Percentiles rank a stretch among this genome's conserved stretches.
Evolutionary conservation across 2,888 invertebrate genomes (phyloP).

Genomic region (Pyralis farinalis): DNA sequence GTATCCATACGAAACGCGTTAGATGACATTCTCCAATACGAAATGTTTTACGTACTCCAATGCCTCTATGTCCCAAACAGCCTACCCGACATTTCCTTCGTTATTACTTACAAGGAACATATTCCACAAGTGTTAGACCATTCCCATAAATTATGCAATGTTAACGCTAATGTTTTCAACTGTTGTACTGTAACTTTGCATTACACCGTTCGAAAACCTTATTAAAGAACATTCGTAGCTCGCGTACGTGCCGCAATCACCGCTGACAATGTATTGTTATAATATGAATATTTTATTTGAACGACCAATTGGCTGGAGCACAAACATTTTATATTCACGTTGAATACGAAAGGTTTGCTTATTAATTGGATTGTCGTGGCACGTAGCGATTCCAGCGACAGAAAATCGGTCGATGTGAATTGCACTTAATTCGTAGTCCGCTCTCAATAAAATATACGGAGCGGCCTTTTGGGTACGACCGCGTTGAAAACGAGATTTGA

Average conservation of each 20-base stretch:
- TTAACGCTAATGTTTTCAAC: too few species aligned
- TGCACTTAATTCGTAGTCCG: conserved; percentile 59
- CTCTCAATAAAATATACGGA: conserved; percentile 51
- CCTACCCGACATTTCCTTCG: too few species aligned
- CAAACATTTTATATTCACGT: conserved; percentile 71
- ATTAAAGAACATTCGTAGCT: conserved; percentile 6
- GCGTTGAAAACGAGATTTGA: conserved; percentile 43
- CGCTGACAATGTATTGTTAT: conserved; percentile 46
- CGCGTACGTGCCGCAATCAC: conserved; percentile 40
- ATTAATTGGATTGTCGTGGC: conserved; percentile 71
- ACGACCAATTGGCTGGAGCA: conserved; percentile 54
- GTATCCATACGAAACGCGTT: too few species aligned
- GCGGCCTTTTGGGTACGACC: conserved; percentile 33
- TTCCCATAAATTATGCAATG: too few species aligned
- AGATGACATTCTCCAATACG: too few species aligned
- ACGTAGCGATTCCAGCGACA: conserved; percentile 43
- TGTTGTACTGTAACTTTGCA: too few species aligned
- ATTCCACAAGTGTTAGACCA: too few species aligned
- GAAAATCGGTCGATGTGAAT: conserved; percentile 63
- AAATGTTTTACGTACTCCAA: too few species aligned
- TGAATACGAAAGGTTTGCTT: conserved; percentile 71
- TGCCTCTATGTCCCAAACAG: too few species aligned
- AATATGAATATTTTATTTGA: conserved; percentile 71
- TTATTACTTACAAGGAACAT: too few species aligned
- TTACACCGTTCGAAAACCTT: not conserved